Evolutionary conservation across 2,888 invertebrate genomes (phyloP), one percentile per base, ranked within the genome.

Genomic region (Philhelius pedissequus): DNA sequence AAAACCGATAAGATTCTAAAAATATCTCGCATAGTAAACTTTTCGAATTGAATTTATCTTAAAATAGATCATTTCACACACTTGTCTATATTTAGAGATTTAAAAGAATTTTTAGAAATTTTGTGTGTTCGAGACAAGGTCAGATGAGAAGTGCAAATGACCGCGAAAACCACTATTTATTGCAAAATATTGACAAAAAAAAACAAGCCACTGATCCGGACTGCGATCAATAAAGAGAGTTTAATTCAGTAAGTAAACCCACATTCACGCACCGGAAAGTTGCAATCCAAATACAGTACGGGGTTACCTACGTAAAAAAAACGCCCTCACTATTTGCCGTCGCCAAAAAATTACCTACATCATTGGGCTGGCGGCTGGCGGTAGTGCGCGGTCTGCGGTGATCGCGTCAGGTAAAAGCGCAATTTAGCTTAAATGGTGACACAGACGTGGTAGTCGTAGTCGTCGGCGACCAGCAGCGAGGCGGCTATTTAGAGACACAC

Each of bases 361-460:
- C 35, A 6, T 40, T 71, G 35, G 43, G 56, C 50, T 48, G n/a
- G n/a, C n/a, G n/a, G n/a, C n/a, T n/a, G n/a, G 43, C 56, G 54
- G 66, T 38, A 38, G 38, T 38, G n/a, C 48, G 38, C 30, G 43
- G 38, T 38, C 6, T 40, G 38, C 30, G 43, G 58, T 69, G 76
- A 69, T 76, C 62, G 70, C 70, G 45, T 74, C 79, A 84, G 76
- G 80, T 73, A 74, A 83, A 71, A 80, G 80, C 86, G 83, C 83
- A 78, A 81, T 80, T 86, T 80, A 77, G 75, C 76, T 74, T 74
- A 86, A 84, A 84, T 84, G 76, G 86, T 84, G 80, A 86, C 80
- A 75, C 45, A 76, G 62, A 52, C 60, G 38, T 52, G 50, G 77
- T 43, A 18, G 45, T 40, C 20, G 30, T 9, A 0, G 48, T 13